Conservation (phyloP, 64 coral and sea anemone genomes). For the Anthopleura sola region DNA sequence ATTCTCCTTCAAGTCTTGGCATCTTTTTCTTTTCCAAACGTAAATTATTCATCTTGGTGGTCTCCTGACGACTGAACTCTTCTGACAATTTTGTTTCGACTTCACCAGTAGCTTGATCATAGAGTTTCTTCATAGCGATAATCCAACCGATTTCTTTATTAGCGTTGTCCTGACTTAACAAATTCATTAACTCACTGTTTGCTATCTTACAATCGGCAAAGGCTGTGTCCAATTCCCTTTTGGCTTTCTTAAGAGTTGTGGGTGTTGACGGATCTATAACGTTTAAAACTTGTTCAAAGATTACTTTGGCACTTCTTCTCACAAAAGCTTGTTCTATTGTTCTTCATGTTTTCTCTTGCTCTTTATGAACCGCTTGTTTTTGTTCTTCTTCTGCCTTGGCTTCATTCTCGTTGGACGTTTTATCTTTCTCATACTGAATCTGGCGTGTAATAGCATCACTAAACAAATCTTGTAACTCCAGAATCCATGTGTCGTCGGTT, state of each 20-base stretch:
- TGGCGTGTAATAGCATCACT: no score
- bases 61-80: background rate
- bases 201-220: background rate
- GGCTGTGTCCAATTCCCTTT: background rate
- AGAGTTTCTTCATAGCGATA: constrained; percentile 12
- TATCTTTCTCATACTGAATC: no score
- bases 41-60: constrained; percentile 17
- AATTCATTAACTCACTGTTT: background rate
- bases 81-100: constrained; percentile 15
- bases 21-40: constrained; percentile 37
- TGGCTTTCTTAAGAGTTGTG: background rate
- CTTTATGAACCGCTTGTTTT: background rate
- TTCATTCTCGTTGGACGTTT: no score
- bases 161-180: background rate
- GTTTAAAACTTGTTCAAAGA: background rate
- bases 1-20: constrained; percentile 23
- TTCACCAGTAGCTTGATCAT: constrained; percentile 14
- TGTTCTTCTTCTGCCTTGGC: no score
- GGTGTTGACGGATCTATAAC: background rate
- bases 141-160: constrained; percentile 13
- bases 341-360: background rate
- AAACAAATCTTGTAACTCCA: no score
- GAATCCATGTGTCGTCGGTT: no score
- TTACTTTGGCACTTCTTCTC: background rate
- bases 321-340: background rate